Evolutionary conservation across 2,797 vertebrate genomes (phyloP).

Genomic region (Anguilla megastoma): DNA sequence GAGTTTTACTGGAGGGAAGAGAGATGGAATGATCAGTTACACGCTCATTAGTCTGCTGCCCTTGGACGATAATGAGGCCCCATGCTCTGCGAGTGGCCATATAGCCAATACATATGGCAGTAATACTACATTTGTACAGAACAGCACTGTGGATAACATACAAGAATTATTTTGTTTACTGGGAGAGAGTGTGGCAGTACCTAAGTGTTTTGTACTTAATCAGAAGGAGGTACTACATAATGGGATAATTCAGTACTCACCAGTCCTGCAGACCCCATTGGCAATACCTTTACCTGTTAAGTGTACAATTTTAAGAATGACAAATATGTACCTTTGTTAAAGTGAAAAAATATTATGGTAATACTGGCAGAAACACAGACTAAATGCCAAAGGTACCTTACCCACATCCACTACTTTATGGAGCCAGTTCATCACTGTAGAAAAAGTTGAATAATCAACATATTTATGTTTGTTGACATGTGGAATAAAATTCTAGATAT

Average conservation of each 20-base stretch:
- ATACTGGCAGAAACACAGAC: not conserved
- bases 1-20: not conserved
- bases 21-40: not conserved
- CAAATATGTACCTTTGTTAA: not conserved
- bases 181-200: no score
- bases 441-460: conserved; percentile 1
- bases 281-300: conserved; percentile 41
- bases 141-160: not conserved
- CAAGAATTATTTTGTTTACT: no score
- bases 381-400: conserved; percentile 26
- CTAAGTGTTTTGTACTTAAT: not conserved
- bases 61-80: not conserved
- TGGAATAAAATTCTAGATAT: conserved; percentile 9
- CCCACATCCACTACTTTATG: conserved; percentile 50
- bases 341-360: not conserved
- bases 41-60: not conserved
- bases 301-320: not conserved
- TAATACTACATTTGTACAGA: not conserved
- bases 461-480: not conserved
- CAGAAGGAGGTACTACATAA: conserved; percentile 14
- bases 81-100: not conserved
- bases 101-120: not conserved
- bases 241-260: conserved; percentile 14
- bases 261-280: conserved; percentile 36
- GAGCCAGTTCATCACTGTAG: conserved; percentile 51